A percentile compares a stretch with the other conserved stretches of the same genome.
phyloP scores from a whole-genome alignment of 2,113 vertebrate genomes.

The Alces alces region DNA sequence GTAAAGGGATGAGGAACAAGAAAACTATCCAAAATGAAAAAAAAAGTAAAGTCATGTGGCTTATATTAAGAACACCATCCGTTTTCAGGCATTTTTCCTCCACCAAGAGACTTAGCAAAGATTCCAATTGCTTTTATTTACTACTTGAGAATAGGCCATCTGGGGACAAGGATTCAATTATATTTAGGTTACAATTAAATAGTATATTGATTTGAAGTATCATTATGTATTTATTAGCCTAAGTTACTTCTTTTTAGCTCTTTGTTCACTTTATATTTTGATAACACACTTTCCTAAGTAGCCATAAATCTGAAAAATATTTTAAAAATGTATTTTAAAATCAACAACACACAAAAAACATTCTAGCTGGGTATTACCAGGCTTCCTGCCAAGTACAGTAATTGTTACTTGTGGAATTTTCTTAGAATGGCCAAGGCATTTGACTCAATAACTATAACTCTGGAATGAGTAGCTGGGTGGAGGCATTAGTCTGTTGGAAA shows the following conservation, averaged over 20 bases:
- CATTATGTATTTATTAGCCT: not conserved
- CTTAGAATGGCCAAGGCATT: constrained; percentile 56
- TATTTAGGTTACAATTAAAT: constrained; percentile 22
- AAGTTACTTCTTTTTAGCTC: constrained; percentile 24
- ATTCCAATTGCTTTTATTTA: constrained; percentile 55
- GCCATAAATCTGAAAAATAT: constrained; percentile 44
- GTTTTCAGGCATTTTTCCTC: constrained; percentile 15
- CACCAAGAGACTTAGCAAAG: constrained; percentile 33
- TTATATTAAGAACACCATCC: constrained; percentile 51
- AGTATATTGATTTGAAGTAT: not conserved
- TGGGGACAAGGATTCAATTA: constrained; percentile 4
- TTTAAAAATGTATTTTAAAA: constrained; percentile 60
- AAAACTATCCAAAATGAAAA: constrained; percentile 5
- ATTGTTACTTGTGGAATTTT: constrained; percentile 74
- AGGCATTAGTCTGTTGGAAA: constrained; percentile 42
- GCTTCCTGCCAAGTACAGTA: constrained; percentile 59
- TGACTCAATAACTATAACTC: constrained; percentile 48
- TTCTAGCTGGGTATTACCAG: constrained; percentile 41
- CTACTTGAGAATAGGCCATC: constrained; percentile 35
- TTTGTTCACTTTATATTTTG: constrained; percentile 33
- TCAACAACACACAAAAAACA: constrained; percentile 44
- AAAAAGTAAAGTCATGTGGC: constrained; percentile 28
- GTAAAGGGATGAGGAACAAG: not conserved
- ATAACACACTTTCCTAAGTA: constrained; percentile 30
- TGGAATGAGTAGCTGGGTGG: constrained; percentile 57